Percentiles rank a stretch among this genome's conserved stretches.
These are phyloP conservation scores for Cephalophus harveyi DNA, from an alignment of 2,113 vertebrate genomes.

Conservation along the genomic window DNA sequence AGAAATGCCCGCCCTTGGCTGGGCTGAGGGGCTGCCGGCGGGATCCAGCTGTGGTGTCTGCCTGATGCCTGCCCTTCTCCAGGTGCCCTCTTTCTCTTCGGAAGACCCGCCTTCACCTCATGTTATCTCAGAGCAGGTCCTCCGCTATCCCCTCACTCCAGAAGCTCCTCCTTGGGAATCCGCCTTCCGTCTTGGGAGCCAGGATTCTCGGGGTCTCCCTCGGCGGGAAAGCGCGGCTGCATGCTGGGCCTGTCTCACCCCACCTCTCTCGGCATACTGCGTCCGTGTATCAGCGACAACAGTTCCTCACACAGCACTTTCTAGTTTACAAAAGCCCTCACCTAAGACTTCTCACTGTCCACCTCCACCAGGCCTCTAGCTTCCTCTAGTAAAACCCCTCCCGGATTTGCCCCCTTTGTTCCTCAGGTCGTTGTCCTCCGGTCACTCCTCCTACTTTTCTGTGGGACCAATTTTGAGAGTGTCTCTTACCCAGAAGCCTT, in stretches of 20 bases:
- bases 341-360: not conserved
- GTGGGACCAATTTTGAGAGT: not conserved
- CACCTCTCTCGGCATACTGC: not conserved
- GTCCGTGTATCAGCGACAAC: fast-evolving
- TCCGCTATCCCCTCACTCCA: not conserved
- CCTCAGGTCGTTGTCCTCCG: not conserved
- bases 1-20: not conserved
- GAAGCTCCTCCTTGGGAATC: not conserved
- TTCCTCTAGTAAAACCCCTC: not conserved
- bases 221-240: fast-evolving
- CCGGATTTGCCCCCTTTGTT: not conserved
- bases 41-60: not conserved
- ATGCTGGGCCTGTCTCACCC: not conserved
- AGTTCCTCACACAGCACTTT: not conserved
- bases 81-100: not conserved
- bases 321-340: not conserved
- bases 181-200: not conserved
- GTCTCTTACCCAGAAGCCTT: not conserved
- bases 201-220: not conserved
- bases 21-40: not conserved
- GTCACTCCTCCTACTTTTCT: not conserved
- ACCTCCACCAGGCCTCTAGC: no score
- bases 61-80: not conserved
- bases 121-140: not conserved
- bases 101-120: not conserved